Base-by-base conservation (phyloP, 2,113 vertebrate genomes). In the Periophthalmus modestus region DNA sequence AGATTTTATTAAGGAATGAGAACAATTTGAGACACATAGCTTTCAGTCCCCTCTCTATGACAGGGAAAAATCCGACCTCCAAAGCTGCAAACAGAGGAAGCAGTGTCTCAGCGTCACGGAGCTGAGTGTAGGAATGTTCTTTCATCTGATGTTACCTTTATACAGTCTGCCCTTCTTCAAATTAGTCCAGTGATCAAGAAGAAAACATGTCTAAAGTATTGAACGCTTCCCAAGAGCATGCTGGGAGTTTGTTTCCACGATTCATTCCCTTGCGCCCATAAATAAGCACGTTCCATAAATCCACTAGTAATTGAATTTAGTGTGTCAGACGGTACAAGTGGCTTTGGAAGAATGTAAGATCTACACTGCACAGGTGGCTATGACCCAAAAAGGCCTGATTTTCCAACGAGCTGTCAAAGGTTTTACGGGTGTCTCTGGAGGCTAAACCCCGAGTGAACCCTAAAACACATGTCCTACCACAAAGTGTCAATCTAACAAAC, bases 351-450 rank as follows among this genome's bases (percentile, higher is more conserved):
- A 85, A 75, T 63, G 7, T 62, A 68, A 70, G 71, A 78, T 72
- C 47, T 72, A 85, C 36, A 63, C 73, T 73, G 72, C 70, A n/a
- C 83, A 85, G 71, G 69, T 85, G 83, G 7, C 72, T 79, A 77
- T 72, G 68, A 68, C 70, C 43, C 28, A 47, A 55, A 14, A 71
- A 57, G 14, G 6, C 19, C 12, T 11, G 28, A 67, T 75, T 77
- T 68, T 70, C 68, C 72, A 72, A 82, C 47, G 66, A 68, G 57
- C 71, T 52, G 69, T 80, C 67, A 79, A 79, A 80, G 33, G 11
- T 68, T 46, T 34, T 63, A 43, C 65, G 71, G 72, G 70, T 76
- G 71, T 39, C 67, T 68, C 36, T 69, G 73, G 82, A 84, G 67
- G 65, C 39, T 21, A 36, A 85, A 82, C 68, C 72, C 69, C 34